phyloP scores from a whole-genome alignment of 2,113 vertebrate species.

The Brachyhypopomus occidentalis region DNA sequence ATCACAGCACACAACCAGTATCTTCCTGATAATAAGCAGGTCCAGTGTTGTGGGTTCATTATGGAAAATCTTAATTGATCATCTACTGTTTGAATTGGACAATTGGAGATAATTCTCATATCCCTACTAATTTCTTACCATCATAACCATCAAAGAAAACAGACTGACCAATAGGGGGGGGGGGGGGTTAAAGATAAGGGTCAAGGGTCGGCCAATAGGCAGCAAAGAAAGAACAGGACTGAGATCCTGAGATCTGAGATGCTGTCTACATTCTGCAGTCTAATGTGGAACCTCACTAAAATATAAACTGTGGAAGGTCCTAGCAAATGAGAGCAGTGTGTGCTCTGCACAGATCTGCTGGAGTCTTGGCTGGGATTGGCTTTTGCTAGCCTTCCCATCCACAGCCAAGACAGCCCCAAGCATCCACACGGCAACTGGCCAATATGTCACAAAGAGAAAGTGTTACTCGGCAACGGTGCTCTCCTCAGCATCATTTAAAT shows the following conservation, averaged over 20 bases:
- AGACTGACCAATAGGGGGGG: too few species aligned
- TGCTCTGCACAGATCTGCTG: slow-evolving; percentile 30
- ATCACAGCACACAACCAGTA: neutral
- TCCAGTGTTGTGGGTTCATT: neutral
- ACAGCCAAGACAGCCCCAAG: slow-evolving; percentile 43
- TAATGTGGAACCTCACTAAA: slow-evolving; percentile 41
- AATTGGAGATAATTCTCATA: neutral
- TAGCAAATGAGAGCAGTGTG: slow-evolving; percentile 45
- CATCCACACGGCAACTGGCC: slow-evolving; percentile 50
- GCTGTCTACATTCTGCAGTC: neutral
- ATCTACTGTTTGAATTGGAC: neutral
- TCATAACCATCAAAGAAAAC: neutral
- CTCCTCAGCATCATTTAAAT: slow-evolving; percentile 54
- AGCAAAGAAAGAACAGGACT: slow-evolving; percentile 5
- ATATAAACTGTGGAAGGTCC: slow-evolving; percentile 47
- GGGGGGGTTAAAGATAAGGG: neutral
- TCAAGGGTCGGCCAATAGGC: slow-evolving; percentile 4
- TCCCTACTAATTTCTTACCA: neutral
- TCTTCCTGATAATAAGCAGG: neutral
- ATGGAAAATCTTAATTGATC: neutral
- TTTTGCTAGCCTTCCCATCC: slow-evolving; percentile 48
- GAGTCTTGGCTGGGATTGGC: slow-evolving; percentile 46
- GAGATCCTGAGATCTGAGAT: too few species aligned
- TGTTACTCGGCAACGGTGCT: slow-evolving; percentile 50
- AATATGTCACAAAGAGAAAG: slow-evolving; percentile 61